Base-by-base conservation (phyloP, 1,140 invertebrate species). In the Chlorops oryzae region DNA sequence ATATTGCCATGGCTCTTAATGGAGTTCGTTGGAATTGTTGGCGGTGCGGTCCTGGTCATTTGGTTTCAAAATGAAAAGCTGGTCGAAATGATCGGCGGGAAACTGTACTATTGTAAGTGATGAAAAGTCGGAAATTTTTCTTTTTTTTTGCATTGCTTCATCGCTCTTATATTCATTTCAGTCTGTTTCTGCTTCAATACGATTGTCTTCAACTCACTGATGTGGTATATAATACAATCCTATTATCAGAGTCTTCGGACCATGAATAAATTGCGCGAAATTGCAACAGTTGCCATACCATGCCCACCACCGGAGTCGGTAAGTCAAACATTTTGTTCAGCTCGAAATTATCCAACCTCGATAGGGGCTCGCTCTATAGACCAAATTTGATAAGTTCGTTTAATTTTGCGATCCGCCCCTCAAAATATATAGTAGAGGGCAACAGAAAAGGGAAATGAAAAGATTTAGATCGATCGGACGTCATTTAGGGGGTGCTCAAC, bases 241-340 rank as follows among this genome's bases (percentile, higher is more conserved):
- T 71, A 65, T 52, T 71, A 71, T 22, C 65, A 66, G 32, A 71
- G 62, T 35, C 38, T 71, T 35, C 56, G 65, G 2, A 62, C 66
- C 21, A 71, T 71, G 54, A 63, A 65, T 10, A 71, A 71, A 47
- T 24, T 71, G 5, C 55, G 63, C 7, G 69, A 71, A 48, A 69
- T 71, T 15, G 69, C 69, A 24, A 71, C 68, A 5, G 68, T 71
- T 27, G 67, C 67, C 18, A 70, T 70, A 23, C 69, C 69, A 18
- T 70, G 67, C 15, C 67, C 67, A 22, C 61, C 67, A 1, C 67
- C 67, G 6, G 67, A 67, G 50, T 52, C 61, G 25, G 67, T 70
- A 48, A 62, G 67, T 56, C 20, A n/a, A n/a, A n/a, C n/a, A n/a
- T n/a, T n/a, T n/a, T n/a, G n/a, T n/a, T n/a, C n/a, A n/a, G n/a